Conservation (phyloP, 2,888 invertebrate species). For the Phyllotreta cruciferae region DNA sequence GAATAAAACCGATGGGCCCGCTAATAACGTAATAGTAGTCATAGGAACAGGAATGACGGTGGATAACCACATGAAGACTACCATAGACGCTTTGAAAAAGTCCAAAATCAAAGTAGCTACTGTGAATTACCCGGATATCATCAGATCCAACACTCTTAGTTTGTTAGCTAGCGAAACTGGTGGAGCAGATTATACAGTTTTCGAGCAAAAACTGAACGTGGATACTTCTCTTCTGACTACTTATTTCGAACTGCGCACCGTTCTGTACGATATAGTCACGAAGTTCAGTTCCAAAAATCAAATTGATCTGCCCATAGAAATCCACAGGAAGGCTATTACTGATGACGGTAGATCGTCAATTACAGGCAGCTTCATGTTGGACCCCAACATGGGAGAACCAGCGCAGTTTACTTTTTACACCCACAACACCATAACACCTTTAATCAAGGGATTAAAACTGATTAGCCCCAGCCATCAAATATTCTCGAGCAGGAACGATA, state of each 20-base stretch:
- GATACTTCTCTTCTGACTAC: slow-evolving; percentile 63
- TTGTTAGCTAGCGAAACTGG: slow-evolving; percentile 60
- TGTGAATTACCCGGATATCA: slow-evolving; percentile 64
- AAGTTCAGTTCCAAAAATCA: slow-evolving; percentile 61
- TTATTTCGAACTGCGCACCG: slow-evolving; percentile 64
- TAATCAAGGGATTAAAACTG: slow-evolving; percentile 62
- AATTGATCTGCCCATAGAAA: slow-evolving; percentile 62
- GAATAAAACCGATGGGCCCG: slow-evolving; percentile 59
- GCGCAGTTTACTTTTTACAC: slow-evolving; percentile 64
- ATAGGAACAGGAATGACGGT: slow-evolving; percentile 65
- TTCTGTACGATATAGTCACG: slow-evolving; percentile 61
- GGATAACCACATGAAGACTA: slow-evolving; percentile 57
- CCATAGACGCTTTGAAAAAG: slow-evolving; percentile 58
- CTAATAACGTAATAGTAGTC: slow-evolving; percentile 64
- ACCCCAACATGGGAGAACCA: slow-evolving; percentile 63
- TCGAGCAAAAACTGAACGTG: slow-evolving; percentile 64
- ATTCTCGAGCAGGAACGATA: slow-evolving; percentile 61
- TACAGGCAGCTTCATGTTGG: slow-evolving; percentile 65
- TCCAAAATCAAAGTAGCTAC: slow-evolving; percentile 63
- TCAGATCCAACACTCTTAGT: slow-evolving; percentile 60
- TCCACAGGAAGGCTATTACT: slow-evolving; percentile 62
- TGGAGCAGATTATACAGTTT: slow-evolving; percentile 62
- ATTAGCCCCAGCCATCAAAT: slow-evolving; percentile 63
- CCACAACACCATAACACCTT: slow-evolving; percentile 62
- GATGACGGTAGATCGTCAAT: slow-evolving; percentile 62